phyloP scores from a whole-genome alignment of 1,140 invertebrate species.

The Dinoponera quadriceps region DNA sequence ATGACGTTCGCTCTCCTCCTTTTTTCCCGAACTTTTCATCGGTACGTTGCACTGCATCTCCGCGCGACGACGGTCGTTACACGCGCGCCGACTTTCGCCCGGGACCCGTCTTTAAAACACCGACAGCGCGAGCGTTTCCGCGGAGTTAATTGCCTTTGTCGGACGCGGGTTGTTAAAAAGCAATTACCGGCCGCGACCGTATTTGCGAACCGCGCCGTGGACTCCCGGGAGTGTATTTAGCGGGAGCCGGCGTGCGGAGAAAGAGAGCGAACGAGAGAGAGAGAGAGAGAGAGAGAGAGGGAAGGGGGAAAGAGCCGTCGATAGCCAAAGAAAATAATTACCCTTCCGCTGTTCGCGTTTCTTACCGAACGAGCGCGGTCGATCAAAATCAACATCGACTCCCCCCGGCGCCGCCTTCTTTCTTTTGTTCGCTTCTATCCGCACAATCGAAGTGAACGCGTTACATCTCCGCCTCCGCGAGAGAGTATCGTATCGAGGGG shows the following conservation, averaged over 20 bases:
- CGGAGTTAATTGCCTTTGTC: slow-evolving; percentile 55
- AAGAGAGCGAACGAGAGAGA: too few species aligned
- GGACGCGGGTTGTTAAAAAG: slow-evolving; percentile 60
- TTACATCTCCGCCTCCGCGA: background rate
- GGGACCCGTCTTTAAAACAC: slow-evolving; percentile 21
- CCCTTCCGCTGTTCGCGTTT: slow-evolving; percentile 30
- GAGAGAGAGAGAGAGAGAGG: too few species aligned
- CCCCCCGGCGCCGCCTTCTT: background rate
- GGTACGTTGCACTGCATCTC: slow-evolving; percentile 39
- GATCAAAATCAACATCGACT: slow-evolving; percentile 50
- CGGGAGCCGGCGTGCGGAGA: slow-evolving; percentile 9
- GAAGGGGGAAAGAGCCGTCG: slow-evolving; percentile 22
- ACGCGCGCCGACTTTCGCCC: slow-evolving; percentile 9
- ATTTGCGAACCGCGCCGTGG: slow-evolving; percentile 43
- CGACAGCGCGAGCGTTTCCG: slow-evolving; percentile 35
- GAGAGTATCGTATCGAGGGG: background rate
- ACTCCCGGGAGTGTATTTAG: slow-evolving; percentile 55
- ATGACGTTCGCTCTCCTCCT: slow-evolving; percentile 25
- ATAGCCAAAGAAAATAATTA: slow-evolving; percentile 61
- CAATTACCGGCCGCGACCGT: slow-evolving; percentile 56
- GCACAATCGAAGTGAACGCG: background rate
- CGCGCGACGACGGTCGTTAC: slow-evolving; percentile 14
- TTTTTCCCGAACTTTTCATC: slow-evolving; percentile 35
- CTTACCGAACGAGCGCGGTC: slow-evolving; percentile 19
- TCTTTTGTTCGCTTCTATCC: slow-evolving; percentile 13